Evolutionary conservation across 37 sponge, comb jelly and placozoan species (phyloP), one percentile per base, ranked within the genome.

Genomic region (Spongia lamella): DNA sequence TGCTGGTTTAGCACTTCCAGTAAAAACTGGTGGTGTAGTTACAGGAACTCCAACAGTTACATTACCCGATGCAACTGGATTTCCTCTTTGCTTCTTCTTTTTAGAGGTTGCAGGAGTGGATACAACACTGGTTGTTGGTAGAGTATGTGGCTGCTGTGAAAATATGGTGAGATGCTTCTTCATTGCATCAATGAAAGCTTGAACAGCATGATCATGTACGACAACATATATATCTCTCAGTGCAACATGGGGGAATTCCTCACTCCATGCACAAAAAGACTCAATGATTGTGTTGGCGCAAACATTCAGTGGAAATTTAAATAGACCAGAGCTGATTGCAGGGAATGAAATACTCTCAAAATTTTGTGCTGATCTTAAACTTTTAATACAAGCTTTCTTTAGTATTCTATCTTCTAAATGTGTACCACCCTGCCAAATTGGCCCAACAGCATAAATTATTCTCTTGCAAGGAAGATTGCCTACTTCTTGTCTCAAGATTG

Each of bases 251-350:
- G 64, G 50, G 19, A 76, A 20, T 15, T 33, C 40, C 56, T 60
- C 22, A 50, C 68, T 61, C 55, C 76, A 87, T 29, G 38, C 43
- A 11, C 39, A 39, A 47, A 73, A 30, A 6, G 84, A 56, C 36
- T 43, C 24, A 9, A 88, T 34, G 66, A 83, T 57, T 14, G 68
- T 63, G 3, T 68, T 0, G 32, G 80, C 89, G 68, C 79, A 83
- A 7, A 68, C 55, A 29, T 83, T 75, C 14, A 79, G 19, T 17
- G 89, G 89, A 16, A 77, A 83, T 17, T 79, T 79, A 78, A 47
- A 88, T 3, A 88, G 30, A 54, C 89, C 89, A 60, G 83, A 32
- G 51, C 89, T 88, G 66, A 88, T 79, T 16, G 84, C 83, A 37
- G 89, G 89, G 37, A 88, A 63, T 36, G 71, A 79, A 74, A 83